Conservation (phyloP, 92 coral and sea anemone species). For the Heteractis magnifica region DNA sequence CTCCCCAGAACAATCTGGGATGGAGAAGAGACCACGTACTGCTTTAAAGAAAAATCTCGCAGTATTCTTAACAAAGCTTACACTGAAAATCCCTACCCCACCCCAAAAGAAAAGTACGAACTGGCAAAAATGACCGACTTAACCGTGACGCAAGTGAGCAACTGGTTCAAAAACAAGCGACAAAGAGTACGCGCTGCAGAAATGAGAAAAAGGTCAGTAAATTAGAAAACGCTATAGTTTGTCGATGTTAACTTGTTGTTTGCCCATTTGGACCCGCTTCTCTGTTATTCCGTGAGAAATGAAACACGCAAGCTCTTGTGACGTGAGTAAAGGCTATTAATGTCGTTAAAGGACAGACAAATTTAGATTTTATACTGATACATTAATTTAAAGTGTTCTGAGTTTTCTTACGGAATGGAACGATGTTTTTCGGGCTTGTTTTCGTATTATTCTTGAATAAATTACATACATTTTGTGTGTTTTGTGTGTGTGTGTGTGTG, state of each 20-base stretch:
- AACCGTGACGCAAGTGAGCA: constrained; percentile 87
- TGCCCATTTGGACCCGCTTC: constrained; percentile 21
- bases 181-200: constrained; percentile 90
- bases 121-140: constrained; percentile 89
- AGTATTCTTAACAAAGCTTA: constrained; percentile 86
- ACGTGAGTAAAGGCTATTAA: not conserved
- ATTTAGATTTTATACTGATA: not conserved
- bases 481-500: constrained; percentile 21
- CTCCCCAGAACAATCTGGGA: constrained; percentile 94
- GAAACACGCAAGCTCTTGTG: not conserved
- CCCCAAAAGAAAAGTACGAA: constrained; percentile 80
- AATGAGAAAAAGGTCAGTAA: constrained; percentile 78
- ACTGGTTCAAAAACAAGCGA: constrained; percentile 89
- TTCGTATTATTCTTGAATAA: constrained; percentile 11
- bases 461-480: constrained; percentile 7
- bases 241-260: constrained; percentile 15
- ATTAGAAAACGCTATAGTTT: constrained; percentile 7
- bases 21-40: constrained; percentile 91
- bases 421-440: constrained; percentile 1
- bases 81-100: constrained; percentile 83
- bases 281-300: not conserved
- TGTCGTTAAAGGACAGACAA: not conserved
- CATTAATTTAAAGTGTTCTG: not conserved
- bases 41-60: constrained; percentile 90
- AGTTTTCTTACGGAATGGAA: constrained; percentile 2